Conservation (phyloP, 2,797 vertebrate species). For the Lates japonicus region DNA sequence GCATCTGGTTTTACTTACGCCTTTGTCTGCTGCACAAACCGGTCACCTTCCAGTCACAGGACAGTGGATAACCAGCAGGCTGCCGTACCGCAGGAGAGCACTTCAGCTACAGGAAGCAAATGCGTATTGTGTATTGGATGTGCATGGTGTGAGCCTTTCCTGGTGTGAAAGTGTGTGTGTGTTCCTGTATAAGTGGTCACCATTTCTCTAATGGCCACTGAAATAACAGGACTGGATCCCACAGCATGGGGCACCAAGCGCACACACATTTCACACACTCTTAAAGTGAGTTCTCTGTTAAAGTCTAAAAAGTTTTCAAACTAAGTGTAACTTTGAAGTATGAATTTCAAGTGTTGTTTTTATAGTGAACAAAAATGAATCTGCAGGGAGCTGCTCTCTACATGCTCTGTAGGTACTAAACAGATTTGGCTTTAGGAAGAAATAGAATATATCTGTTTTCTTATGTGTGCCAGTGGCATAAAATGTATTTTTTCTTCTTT, state of each 20-base stretch:
- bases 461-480: background rate
- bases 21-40: slow-evolving; percentile 1
- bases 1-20: background rate
- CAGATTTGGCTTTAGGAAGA: background rate
- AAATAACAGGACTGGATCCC: slow-evolving; percentile 49
- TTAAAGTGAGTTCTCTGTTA: slow-evolving; percentile 1
- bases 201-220: slow-evolving; percentile 52
- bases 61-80: slow-evolving; percentile 21
- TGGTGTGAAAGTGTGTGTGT: slow-evolving; percentile 16
- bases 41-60: slow-evolving; percentile 37
- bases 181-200: slow-evolving; percentile 37
- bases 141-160: background rate
- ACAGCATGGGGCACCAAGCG: slow-evolving; percentile 34
- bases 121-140: slow-evolving; percentile 10
- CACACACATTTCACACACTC: background rate
- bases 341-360: slow-evolving; percentile 5
- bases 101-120: slow-evolving; percentile 42
- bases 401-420: no score
- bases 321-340: slow-evolving; percentile 15
- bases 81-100: slow-evolving; percentile 21
- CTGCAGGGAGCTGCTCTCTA: slow-evolving; percentile 16
- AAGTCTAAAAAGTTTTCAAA: slow-evolving; percentile 31
- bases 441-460: background rate
- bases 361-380: slow-evolving; percentile 14
- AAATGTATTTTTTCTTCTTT: background rate